Percentiles rank a stretch among this genome's conserved stretches.
phyloP scores from a whole-genome alignment of 2,113 vertebrate genomes.

The Crotophaga sulcirostris region DNA sequence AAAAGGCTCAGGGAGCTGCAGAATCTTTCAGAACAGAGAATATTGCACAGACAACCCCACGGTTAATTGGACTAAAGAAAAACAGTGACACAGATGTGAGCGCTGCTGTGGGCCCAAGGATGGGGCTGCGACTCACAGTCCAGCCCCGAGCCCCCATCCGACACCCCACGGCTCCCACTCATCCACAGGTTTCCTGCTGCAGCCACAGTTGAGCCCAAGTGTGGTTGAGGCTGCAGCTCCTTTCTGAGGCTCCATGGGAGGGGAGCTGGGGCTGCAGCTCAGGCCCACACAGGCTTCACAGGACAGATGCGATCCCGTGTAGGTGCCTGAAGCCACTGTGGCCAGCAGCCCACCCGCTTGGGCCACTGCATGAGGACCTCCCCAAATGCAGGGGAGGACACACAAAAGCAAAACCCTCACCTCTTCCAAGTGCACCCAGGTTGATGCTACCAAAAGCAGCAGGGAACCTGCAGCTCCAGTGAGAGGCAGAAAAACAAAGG shows the following conservation, averaged over 20 bases:
- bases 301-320: background rate
- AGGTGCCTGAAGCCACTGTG: fast-evolving
- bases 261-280: background rate
- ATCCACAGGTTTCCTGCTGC: background rate
- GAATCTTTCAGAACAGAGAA: slow-evolving; percentile 80
- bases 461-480: background rate
- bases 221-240: background rate
- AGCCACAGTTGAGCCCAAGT: background rate
- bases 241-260: background rate
- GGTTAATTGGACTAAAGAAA: slow-evolving; percentile 69
- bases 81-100: slow-evolving; percentile 51
- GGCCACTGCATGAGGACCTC: background rate
- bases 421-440: background rate
- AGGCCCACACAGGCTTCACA: fast-evolving
- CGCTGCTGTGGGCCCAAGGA: background rate
- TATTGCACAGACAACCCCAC: slow-evolving; percentile 83
- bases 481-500: background rate
- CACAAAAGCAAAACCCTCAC: background rate
- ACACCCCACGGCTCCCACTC: background rate
- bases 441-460: background rate
- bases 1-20: slow-evolving; percentile 77
- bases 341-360: fast-evolving
- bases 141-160: fast-evolving
- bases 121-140: background rate
- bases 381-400: background rate